phyloP scores from a whole-genome alignment of 2,797 vertebrate genomes.

The Dromococcyx pavoninus region DNA sequence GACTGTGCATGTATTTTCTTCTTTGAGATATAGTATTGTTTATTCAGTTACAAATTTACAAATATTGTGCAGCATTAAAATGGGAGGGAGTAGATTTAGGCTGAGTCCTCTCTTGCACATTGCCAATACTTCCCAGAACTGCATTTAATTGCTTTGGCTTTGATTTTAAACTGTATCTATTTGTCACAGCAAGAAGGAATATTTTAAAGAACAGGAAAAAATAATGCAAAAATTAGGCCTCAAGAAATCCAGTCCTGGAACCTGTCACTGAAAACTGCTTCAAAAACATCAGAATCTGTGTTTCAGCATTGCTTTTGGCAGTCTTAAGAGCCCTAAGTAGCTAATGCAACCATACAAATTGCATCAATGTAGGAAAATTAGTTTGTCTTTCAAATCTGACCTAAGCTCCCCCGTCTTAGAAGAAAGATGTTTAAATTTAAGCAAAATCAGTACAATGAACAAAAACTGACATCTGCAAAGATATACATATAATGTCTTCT shows the following conservation, averaged over 20 bases:
- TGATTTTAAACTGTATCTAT: neutral
- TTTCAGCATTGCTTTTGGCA: neutral
- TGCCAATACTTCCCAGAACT: neutral
- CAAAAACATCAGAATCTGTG: neutral
- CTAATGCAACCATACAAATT: neutral
- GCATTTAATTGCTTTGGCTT: neutral
- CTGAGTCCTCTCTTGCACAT: neutral
- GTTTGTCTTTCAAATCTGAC: neutral
- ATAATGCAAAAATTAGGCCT: neutral
- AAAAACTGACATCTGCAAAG: fast-evolving
- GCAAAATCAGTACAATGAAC: neutral
- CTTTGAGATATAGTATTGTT: neutral
- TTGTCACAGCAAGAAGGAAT: neutral
- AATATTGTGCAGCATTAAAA: neutral
- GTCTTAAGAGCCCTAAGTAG: neutral
- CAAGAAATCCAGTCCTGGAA: neutral
- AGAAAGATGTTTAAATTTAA: neutral
- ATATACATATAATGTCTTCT: neutral
- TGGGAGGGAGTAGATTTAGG: neutral
- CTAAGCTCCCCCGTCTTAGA: neutral
- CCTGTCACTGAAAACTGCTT: neutral
- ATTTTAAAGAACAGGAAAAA: neutral
- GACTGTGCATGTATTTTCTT: neutral
- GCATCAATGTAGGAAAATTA: neutral
- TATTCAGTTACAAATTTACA: neutral